phyloP scores from a whole-genome alignment of 2,797 vertebrate genomes.

The Thamnophis elegans region DNA sequence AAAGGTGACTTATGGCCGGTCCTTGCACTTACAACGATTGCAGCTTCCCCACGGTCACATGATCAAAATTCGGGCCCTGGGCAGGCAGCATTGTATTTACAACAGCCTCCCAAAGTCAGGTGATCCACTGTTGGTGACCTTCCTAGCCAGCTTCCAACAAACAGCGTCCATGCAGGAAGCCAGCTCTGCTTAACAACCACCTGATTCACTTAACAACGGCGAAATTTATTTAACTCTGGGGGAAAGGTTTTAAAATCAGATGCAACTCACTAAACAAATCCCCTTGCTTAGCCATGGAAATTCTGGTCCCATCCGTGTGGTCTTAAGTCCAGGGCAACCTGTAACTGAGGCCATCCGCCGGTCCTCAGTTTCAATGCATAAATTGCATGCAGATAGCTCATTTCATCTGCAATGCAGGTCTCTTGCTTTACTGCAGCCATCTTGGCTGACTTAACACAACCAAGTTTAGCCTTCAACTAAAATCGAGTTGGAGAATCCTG shows the following conservation, averaged over 20 bases:
- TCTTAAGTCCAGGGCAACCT: too few relatives aligned
- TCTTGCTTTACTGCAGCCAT: background rate
- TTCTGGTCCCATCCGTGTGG: too few relatives aligned
- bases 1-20: background rate
- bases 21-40: background rate
- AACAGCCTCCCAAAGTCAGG: too few relatives aligned
- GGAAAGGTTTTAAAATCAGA: too few relatives aligned
- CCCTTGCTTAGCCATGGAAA: too few relatives aligned
- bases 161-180: too few relatives aligned
- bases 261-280: too few relatives aligned
- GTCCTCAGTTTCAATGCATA: background rate
- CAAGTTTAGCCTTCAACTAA: background rate
- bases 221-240: too few relatives aligned
- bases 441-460: background rate
- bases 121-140: too few relatives aligned
- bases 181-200: too few relatives aligned
- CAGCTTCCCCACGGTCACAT: background rate
- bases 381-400: background rate
- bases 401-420: background rate
- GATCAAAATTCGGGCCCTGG: background rate
- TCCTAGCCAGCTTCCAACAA: background rate
- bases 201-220: too few relatives aligned
- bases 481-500: background rate
- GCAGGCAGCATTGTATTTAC: background rate
- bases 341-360: too few relatives aligned